Evolutionary conservation across 1,140 invertebrate species (phyloP).

Genomic region (Trypoxylus dichotomus): DNA sequence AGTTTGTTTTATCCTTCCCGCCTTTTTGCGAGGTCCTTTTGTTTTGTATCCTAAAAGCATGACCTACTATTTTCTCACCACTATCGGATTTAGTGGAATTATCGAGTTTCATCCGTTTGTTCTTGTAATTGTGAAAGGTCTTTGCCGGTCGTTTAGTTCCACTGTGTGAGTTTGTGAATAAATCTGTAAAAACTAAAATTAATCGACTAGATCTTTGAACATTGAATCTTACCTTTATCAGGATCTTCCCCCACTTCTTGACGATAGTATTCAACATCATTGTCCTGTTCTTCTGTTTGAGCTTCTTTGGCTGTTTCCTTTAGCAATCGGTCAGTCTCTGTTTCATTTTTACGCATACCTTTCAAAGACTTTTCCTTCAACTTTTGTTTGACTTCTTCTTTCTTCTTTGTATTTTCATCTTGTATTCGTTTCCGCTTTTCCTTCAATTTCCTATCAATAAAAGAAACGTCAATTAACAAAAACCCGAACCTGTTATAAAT

Average conservation of each 20-base stretch:
- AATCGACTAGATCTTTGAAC: neutral
- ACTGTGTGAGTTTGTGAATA: slow-evolving; percentile 1
- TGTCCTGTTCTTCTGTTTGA: slow-evolving; percentile 62
- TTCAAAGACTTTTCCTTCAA: slow-evolving; percentile 69
- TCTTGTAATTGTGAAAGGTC: neutral
- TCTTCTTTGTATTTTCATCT: slow-evolving; percentile 73
- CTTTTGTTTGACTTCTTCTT: slow-evolving; percentile 67
- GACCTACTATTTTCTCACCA: neutral
- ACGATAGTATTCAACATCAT: slow-evolving; percentile 81
- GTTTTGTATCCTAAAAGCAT: slow-evolving; percentile 13
- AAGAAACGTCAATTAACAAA: neutral
- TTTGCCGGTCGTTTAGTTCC: slow-evolving; percentile 13
- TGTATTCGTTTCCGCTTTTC: slow-evolving; percentile 75
- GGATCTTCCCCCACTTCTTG: slow-evolving; percentile 86
- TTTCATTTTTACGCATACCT: slow-evolving; percentile 65
- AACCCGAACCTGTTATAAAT: no score
- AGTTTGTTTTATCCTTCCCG: slow-evolving; percentile 26
- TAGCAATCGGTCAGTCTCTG: slow-evolving; percentile 52
- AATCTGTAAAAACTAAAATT: slow-evolving; percentile 23
- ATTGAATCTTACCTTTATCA: slow-evolving; percentile 60
- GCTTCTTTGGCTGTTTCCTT: slow-evolving; percentile 55
- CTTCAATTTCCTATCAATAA: slow-evolving; percentile 67
- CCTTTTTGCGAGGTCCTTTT: neutral
- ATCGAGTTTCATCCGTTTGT: neutral
- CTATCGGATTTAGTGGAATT: neutral